Percentiles rank a stretch among this genome's conserved stretches.
Conservation (phyloP, 2,113 vertebrate genomes). For the Ameiurus melas region DNA sequence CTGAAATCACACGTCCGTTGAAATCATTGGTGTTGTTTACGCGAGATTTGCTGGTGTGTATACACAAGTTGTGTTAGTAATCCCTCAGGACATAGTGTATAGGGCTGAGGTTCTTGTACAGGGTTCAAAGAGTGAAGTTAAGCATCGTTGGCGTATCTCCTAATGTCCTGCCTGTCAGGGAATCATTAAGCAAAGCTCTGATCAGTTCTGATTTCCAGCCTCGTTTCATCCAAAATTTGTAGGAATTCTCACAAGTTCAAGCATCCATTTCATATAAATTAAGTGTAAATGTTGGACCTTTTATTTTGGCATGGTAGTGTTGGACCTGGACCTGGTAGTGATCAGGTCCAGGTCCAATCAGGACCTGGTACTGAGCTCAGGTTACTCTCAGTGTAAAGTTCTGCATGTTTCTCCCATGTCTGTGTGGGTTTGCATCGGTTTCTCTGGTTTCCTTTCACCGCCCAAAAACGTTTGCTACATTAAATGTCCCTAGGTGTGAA, state of each 20-base stretch:
- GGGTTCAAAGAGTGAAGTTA: neutral
- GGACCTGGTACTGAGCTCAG: neutral
- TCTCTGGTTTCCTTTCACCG: neutral
- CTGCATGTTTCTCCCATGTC: neutral
- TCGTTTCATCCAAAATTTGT: neutral
- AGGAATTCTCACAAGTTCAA: neutral
- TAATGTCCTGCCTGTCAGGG: conserved; percentile 28
- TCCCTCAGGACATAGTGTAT: neutral
- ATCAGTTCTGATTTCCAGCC: conserved; percentile 43
- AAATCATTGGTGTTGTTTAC: neutral
- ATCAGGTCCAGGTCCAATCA: neutral
- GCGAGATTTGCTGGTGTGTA: neutral
- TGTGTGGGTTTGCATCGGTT: neutral
- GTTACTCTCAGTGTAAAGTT: neutral
- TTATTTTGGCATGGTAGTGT: neutral
- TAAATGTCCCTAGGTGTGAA: neutral
- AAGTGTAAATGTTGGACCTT: neutral
- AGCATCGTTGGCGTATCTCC: neutral
- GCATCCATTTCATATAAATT: neutral
- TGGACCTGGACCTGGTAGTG: neutral
- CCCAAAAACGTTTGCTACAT: neutral
- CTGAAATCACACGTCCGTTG: neutral
- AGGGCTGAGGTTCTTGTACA: neutral
- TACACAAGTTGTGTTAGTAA: neutral
- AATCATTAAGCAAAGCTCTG: conserved; percentile 58